Conservation (phyloP, 2,888 invertebrate species). For the Allacma fusca region DNA sequence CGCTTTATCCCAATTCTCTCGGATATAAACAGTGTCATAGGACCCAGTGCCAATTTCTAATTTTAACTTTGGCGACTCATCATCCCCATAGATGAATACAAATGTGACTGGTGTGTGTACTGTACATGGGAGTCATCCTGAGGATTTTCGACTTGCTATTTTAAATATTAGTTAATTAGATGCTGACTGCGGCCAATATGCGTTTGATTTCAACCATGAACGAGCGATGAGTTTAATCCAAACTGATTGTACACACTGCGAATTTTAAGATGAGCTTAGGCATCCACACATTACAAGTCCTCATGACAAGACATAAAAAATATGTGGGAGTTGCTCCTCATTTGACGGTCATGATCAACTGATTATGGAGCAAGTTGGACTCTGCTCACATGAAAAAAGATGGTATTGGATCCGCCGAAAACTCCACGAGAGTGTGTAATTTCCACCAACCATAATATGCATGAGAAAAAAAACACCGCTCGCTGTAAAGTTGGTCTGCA, state of each 20-base stretch:
- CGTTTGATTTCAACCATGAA: conserved; percentile 25
- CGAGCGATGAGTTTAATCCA: background rate
- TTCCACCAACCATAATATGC: background rate
- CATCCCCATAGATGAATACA: background rate
- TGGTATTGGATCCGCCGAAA: no score
- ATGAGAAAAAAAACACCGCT: background rate
- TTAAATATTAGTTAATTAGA: conserved; percentile 18
- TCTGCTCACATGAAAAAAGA: no score
- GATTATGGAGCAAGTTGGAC: background rate
- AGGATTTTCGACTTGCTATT: no score
- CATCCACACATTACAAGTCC: no score
- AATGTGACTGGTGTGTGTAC: background rate
- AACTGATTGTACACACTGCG: no score
- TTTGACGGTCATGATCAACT: conserved; percentile 19
- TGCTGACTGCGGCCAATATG: conserved; percentile 18
- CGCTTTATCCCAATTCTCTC: conserved; percentile 10
- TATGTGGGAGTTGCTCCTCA: conserved; percentile 9
- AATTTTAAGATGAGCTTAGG: no score
- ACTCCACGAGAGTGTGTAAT: background rate
- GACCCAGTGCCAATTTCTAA: conserved; percentile 59
- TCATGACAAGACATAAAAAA: no score
- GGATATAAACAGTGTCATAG: conserved; percentile 25
- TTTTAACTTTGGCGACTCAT: conserved; percentile 48
- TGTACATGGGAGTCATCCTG: background rate
- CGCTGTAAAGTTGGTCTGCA: background rate